Conservation (phyloP, 2,888 invertebrate genomes). For the Steromphala cineraria region DNA sequence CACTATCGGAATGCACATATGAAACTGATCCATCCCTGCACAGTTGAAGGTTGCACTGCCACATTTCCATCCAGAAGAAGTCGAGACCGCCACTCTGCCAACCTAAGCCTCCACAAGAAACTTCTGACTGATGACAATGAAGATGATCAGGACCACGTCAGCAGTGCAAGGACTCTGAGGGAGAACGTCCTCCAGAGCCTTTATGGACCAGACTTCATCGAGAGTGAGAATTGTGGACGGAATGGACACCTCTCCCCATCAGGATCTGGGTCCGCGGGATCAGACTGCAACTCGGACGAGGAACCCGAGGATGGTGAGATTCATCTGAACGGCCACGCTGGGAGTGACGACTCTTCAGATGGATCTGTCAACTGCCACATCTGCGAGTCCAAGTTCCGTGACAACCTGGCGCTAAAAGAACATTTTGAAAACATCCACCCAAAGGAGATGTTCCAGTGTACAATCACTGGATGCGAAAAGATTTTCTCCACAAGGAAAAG, state of each 20-base stretch:
- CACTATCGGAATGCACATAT: conserved; percentile 97
- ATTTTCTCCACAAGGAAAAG: conserved; percentile 87
- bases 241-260: conserved; percentile 1
- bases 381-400: conserved; percentile 82
- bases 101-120: conserved; percentile 92
- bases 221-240: not conserved
- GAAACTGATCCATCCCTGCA: conserved; percentile 96
- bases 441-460: conserved; percentile 84
- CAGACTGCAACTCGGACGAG: conserved; percentile 39
- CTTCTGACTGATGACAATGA: conserved; percentile 78
- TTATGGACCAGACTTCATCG: conserved; percentile 38
- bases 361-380: conserved; percentile 82
- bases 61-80: conserved; percentile 95
- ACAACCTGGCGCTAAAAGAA: conserved; percentile 81
- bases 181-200: conserved; percentile 43
- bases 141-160: conserved; percentile 35
- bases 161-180: conserved; percentile 28
- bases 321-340: conserved; percentile 31
- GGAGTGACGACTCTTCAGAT: conserved; percentile 29
- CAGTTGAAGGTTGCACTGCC: conserved; percentile 94
- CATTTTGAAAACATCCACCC: conserved; percentile 85
- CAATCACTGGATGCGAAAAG: conserved; percentile 85
- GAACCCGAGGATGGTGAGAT: conserved; percentile 39
- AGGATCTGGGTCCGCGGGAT: conserved; percentile 33
- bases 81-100: conserved; percentile 93